Evolutionary conservation across 2,797 vertebrate species (phyloP), one percentile per base, ranked within the genome.

Genomic region (Peromyscus nudipes): DNA sequence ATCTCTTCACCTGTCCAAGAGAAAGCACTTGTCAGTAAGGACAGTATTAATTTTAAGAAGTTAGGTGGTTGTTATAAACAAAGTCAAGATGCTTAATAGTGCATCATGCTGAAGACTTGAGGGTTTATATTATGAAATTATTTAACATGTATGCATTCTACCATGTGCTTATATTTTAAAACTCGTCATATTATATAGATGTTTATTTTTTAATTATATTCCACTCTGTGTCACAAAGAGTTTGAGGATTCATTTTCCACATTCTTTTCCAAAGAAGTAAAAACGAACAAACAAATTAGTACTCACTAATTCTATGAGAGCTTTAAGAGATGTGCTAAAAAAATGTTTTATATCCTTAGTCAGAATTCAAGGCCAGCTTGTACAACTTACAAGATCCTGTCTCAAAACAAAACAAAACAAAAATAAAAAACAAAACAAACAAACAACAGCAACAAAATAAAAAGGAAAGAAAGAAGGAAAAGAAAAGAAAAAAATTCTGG

Each of bases 31-130:
- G 52, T 52, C 12, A 64, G 25, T 79, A 60, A 80, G 65, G 93
- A 81, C 90, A 83, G 87, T 71, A 65, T 14, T 91, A 65, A 85
- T 73, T 95, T 92, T 81, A 77, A 62, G 43, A 11, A 62, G 81
- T 91, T 81, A 75, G 1, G 0, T 86, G 46, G 27, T 40, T 95
- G 31, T 73, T 43, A 76, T 49, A 62, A 73, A 40, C 5, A 76
- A 37, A 17, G 31, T 82, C 37, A 90, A 31, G 4, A 31, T 75
- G 9, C 25, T 92, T 57, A n/a, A 37, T 89, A 69, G 25, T 92
- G 81, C 82, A 91, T 84, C 34, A 37, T 92, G 73, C 79, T 40
- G 37, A 88, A n/a, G 31, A 62, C 8, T 88, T 85, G 14, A 5
- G 7, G 8, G 46, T 91, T 93, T 89, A 27, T 71, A 92, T 37